These are phyloP conservation scores for Flabesymbios commensalis DNA, from an alignment of 2,888 invertebrate species.

Conservation along the genomic window DNA sequence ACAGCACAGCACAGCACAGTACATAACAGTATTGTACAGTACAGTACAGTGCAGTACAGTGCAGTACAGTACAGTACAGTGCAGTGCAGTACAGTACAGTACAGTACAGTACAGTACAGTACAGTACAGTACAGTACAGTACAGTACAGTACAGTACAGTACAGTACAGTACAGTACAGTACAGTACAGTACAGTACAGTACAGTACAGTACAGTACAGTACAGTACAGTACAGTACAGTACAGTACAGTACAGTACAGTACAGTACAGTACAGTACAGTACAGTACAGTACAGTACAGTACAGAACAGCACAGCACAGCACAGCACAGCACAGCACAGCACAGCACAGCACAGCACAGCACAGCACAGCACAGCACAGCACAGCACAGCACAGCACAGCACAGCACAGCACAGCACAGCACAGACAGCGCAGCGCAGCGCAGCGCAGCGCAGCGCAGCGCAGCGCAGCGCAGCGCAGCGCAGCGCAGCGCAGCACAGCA, in stretches of 20 bases:
- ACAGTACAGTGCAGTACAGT: not conserved
- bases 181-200: not conserved
- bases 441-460: not conserved
- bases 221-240: not conserved
- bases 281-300: not conserved
- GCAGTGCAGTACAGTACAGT: not conserved
- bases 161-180: not conserved
- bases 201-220: not conserved
- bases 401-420: not conserved
- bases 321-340: not conserved
- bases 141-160: not conserved
- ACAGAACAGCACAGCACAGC: not conserved
- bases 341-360: not conserved
- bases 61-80: not conserved
- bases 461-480: not conserved
- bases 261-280: not conserved
- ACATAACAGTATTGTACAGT: not conserved
- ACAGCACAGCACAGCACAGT: not conserved
- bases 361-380: not conserved
- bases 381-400: constrained; percentile 1
- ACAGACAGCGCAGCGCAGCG: not conserved
- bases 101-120: not conserved
- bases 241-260: not conserved
- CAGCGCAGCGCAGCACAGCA: not conserved
- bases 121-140: not conserved